These are phyloP conservation scores for Myripristis murdjan DNA, from an alignment of 2,797 vertebrate species.

Conservation along the genomic window DNA sequence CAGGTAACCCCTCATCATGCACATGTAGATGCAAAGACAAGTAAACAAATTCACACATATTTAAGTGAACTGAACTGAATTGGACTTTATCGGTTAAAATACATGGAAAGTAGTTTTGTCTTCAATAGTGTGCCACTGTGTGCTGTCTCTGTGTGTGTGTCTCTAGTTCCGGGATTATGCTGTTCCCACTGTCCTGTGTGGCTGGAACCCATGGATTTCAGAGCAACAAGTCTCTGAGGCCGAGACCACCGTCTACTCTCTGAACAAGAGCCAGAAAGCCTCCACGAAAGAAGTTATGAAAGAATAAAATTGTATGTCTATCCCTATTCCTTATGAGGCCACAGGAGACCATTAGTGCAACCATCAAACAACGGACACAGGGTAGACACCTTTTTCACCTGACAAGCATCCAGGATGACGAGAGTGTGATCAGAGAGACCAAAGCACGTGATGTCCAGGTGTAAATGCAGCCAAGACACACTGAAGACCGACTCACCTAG, in stretches of 20 bases:
- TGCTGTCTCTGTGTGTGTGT: slow-evolving; percentile 24
- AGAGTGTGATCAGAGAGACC: too few relatives aligned
- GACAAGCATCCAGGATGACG: too few relatives aligned
- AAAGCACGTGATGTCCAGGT: neutral
- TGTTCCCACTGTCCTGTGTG: slow-evolving; percentile 79
- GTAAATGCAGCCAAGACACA: neutral
- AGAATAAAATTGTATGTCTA: slow-evolving; percentile 28
- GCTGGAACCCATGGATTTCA: slow-evolving; percentile 79
- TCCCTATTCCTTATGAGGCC: neutral
- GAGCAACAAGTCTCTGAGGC: slow-evolving; percentile 54
- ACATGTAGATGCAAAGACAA: neutral
- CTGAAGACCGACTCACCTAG: neutral
- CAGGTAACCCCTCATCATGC: slow-evolving; percentile 64
- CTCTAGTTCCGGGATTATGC: slow-evolving; percentile 81
- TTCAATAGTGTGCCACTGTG: too few relatives aligned
- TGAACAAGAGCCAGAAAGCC: slow-evolving; percentile 66
- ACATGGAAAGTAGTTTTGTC: too few relatives aligned
- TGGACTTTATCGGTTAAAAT: too few relatives aligned
- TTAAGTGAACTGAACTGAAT: neutral
- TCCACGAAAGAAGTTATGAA: slow-evolving; percentile 57
- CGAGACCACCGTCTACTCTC: slow-evolving; percentile 53
- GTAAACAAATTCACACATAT: neutral
- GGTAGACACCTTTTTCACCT: neutral
- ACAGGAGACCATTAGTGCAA: neutral
- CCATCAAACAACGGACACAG: neutral